Evolutionary conservation across 1,140 invertebrate species (phyloP), one percentile per base, ranked within the genome.

Genomic region (Drosophila equinoxialis): DNA sequence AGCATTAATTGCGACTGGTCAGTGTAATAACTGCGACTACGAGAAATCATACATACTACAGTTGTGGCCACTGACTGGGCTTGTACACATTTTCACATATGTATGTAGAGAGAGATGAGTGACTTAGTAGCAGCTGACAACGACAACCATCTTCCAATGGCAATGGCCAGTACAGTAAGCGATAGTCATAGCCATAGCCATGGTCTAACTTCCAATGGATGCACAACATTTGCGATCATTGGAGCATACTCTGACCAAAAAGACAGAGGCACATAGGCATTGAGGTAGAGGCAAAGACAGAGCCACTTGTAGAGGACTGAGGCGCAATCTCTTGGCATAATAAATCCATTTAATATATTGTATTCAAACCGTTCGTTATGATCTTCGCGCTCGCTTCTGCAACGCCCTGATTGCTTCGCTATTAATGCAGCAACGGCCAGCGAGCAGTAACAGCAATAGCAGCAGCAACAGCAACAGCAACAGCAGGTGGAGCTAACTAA

Each of bases 261-360:
- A 2, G 20, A 5, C 37, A 39, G 10, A 39, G 37, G 11, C 3
- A 35, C 30, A 30, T 30, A 30, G 6, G 5, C 30, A 30, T 23
- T 2, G 20, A 39, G 62, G 17, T 26, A 1, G 2, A 33, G 48
- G 10, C 55, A 33, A 42, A 71, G 57, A 5, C 8, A 45, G 8
- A 23, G 26, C 30, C 30, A 30, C 30, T 30, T 30, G 35, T 26
- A 41, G 35, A 10, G 13, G 70, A 51, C 35, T 10, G 59, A 72
- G 71, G 75, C 80, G 75, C 80, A 84, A 86, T 86, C 77, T 85
- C 82, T 86, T 41, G 75, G 75, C 79, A 87, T 82, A 86, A 86
- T 86, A 82, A 86, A 86, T 86, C 83, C 83, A 82, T 86, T 86
- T 87, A 87, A 87, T 82, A 86, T 86, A 86, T 86, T 86, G 71